These are phyloP conservation scores for Rhyacophila brunnea DNA, from an alignment of 1,140 invertebrate genomes.

Conservation along the genomic window DNA sequence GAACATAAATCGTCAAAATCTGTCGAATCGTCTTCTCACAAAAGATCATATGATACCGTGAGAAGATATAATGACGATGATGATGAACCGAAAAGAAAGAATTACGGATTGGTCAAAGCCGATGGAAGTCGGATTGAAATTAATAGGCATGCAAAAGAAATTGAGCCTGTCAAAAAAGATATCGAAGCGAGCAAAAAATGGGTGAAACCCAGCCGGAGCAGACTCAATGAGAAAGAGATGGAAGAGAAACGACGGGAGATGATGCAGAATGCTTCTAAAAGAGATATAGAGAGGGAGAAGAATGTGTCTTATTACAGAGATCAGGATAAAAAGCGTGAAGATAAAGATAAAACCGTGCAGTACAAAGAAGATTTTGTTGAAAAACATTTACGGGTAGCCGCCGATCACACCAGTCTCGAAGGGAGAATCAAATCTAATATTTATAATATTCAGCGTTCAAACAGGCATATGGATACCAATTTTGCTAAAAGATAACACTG, in stretches of 20 bases:
- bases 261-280: slow-evolving; percentile 74
- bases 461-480: slow-evolving; percentile 66
- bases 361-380: slow-evolving; percentile 55
- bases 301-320: slow-evolving; percentile 65
- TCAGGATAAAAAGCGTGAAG: slow-evolving; percentile 61
- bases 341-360: slow-evolving; percentile 45
- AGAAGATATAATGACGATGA: slow-evolving; percentile 9
- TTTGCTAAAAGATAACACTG: slow-evolving; percentile 57
- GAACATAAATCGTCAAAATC: neutral
- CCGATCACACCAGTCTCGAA: slow-evolving; percentile 65
- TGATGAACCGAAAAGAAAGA: slow-evolving; percentile 26
- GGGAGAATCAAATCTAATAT: slow-evolving; percentile 77
- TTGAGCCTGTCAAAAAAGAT: slow-evolving; percentile 9
- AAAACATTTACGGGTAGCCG: slow-evolving; percentile 67
- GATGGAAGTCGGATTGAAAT: slow-evolving; percentile 41
- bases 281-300: slow-evolving; percentile 65
- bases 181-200: slow-evolving; percentile 37
- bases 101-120: slow-evolving; percentile 50
- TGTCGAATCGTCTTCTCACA: neutral
- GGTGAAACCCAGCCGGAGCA: slow-evolving; percentile 42
- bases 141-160: neutral
- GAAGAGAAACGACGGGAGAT: slow-evolving; percentile 74
- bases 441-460: slow-evolving; percentile 75
- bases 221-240: slow-evolving; percentile 68
- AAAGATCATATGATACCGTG: too few species aligned